Base-by-base conservation (phyloP, 2,888 invertebrate genomes). In the Cordylochernes scorpioides region DNA sequence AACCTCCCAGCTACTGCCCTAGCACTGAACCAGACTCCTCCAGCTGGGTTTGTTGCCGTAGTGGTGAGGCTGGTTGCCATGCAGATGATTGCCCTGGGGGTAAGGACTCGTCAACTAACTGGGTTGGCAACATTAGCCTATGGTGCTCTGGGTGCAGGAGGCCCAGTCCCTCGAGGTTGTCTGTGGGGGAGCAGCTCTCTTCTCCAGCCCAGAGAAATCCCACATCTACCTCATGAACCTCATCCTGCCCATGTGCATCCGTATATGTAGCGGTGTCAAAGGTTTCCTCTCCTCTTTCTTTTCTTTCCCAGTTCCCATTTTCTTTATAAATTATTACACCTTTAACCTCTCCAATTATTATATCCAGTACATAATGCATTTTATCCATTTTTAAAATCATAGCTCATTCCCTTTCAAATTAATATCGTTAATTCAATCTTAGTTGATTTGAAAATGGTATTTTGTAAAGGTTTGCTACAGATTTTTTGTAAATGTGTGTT, bases 141-240 rank as follows among this genome's bases (percentile, higher is more conserved):
- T 14, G 17, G 6, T n/a, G n/a, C 8, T 25, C 14, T 25, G 25
- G 19, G 41, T 46, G 19, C 48, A 70, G 64, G 80, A 82, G 46
- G 68, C 70, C 35, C 80, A 75, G 47, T 73, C 77, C 0, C 54
- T 97, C 44, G 91, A 94, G 47, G 84, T 84, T 55, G 77, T 91
- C 41, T 88, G 88, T 52, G 84, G 86, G 18, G 78, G 82, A 18
- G 74, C 71, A 43, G 66, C 78, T 1, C 68, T 78, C 44, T 82
- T 88, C 49, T 69, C 73, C 14, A 68, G 72, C 3, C 71, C 75
- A 47, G 86, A 88, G 45, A 75, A 86, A 53, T 77, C 84, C 7
- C 88, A 94, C 57, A 80, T 82, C 45, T 73, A 88, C 60, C 64
- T 97, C 27, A 72, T 94, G 64, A 91, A 94, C 59, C 61, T 97